These are phyloP conservation scores for Seira musarum DNA, from an alignment of 2,888 invertebrate genomes.

Conservation along the genomic window DNA sequence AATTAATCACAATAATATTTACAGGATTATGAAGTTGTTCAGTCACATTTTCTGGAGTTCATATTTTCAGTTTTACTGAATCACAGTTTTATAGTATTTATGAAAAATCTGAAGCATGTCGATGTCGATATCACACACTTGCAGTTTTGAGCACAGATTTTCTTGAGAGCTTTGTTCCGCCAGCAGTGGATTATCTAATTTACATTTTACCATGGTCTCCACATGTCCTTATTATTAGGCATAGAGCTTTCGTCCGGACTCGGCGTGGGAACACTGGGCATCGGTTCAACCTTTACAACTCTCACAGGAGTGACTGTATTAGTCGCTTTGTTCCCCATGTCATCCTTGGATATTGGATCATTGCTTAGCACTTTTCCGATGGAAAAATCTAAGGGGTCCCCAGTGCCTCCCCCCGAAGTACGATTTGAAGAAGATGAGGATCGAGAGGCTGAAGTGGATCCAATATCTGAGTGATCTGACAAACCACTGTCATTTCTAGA, in stretches of 20 bases:
- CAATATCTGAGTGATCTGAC: slow-evolving; percentile 38
- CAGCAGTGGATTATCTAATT: no score
- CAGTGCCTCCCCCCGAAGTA: slow-evolving; percentile 20
- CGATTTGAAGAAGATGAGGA: slow-evolving; percentile 27
- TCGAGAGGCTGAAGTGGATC: slow-evolving; percentile 33
- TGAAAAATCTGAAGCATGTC: no score
- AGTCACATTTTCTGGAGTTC: no score
- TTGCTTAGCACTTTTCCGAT: slow-evolving; percentile 43
- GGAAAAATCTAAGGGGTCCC: slow-evolving; percentile 66
- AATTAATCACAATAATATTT: no score
- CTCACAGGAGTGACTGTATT: slow-evolving; percentile 31
- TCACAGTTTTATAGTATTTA: no score
- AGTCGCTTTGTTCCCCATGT: background rate
- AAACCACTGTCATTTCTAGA: slow-evolving; percentile 47
- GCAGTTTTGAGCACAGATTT: no score
- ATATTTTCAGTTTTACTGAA: no score
- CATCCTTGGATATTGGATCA: background rate
- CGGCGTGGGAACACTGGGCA: slow-evolving; percentile 38
- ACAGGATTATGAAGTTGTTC: no score
- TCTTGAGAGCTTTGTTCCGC: no score
- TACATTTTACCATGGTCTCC: slow-evolving; percentile 68
- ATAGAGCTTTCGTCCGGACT: slow-evolving; percentile 37
- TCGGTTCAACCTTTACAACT: slow-evolving; percentile 66
- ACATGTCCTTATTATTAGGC: slow-evolving; percentile 63
- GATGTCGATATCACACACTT: no score